Evolutionary conservation across 1,140 invertebrate genomes (phyloP), one percentile per base, ranked within the genome.

Genomic region (Drosophila bifasciata): DNA sequence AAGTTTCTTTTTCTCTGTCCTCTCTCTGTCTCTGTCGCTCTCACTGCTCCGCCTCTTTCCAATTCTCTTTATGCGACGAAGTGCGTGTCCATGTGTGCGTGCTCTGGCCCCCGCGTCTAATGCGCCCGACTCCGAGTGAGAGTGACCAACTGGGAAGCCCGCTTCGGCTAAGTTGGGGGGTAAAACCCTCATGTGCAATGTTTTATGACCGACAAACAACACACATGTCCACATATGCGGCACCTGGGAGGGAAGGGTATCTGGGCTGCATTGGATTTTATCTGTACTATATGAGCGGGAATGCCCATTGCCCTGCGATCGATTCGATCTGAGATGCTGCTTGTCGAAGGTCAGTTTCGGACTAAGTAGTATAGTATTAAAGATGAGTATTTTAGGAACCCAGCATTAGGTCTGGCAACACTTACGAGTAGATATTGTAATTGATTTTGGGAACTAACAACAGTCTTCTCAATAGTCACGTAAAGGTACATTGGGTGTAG

Each of bases 1-100:
- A 75, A 69, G 81, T 83, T 76, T 86, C 0, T 75, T 77, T 71
- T 52, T 46, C 55, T 56, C 63, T 70, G 53, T 66, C 61, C 36
- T 36, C 16, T 48, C 15, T 19, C 43, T 25, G 48, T 41, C 6
- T 9, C 19, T 56, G 16, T 57, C 28, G 4, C 57, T 21, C 41
- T 3, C 49, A 9, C 15, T 39, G 7, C 21, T 32, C 11, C 32
- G 13, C 19, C 52, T 55, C 43, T 55, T 55, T 40, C n/a, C 52
- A 55, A 43, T 55, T 39, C 39, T 46, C 21, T 39, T 1, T 40
- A 46, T 56, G 69, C 49, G 59, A 45, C 58, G 45, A 23, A 53
- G 41, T 74, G 70, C 70, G 70, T 74, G 69, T 41, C 46, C 19
- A 40, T 64, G 61, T 45, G 64, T 53, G 48, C 17, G 23, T 63